phyloP scores from a whole-genome alignment of 2,113 vertebrate species.

The Scalopus aquaticus region DNA sequence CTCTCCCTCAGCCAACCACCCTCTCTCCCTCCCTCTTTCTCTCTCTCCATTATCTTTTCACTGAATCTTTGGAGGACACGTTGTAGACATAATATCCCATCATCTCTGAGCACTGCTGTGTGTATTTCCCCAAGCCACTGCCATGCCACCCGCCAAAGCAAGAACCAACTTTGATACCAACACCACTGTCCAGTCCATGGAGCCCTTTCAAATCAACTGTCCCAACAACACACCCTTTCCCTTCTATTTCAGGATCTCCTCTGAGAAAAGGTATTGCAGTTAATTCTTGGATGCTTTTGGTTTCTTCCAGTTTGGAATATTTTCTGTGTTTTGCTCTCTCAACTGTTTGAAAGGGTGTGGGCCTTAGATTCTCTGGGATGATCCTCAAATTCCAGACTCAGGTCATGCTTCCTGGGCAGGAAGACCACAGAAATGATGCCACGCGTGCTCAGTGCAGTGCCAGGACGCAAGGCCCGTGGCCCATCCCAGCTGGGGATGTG shows the following conservation, averaged over 20 bases:
- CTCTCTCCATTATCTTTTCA: not conserved
- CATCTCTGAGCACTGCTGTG: not conserved
- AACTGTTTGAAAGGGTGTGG: not conserved
- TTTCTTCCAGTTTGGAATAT: not conserved
- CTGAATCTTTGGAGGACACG: conserved; percentile 4
- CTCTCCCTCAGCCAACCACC: too few relatives aligned
- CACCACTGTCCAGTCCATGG: not conserved
- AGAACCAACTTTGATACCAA: not conserved
- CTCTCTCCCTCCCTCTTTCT: not conserved
- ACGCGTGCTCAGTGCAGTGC: not conserved
- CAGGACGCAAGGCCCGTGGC: not conserved
- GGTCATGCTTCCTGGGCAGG: not conserved
- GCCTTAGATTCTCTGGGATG: not conserved
- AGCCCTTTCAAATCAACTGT: not conserved
- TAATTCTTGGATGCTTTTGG: not conserved
- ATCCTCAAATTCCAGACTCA: not conserved
- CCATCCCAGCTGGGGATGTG: not conserved
- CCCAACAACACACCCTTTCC: not conserved
- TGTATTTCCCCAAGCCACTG: not conserved
- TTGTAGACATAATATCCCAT: not conserved
- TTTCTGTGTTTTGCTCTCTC: not conserved
- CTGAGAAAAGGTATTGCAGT: not conserved
- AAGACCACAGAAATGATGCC: not conserved
- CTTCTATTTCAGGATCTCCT: not conserved
- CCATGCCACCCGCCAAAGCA: not conserved